phyloP scores from a whole-genome alignment of 2,113 vertebrate species.

The Pontoporia blainvillei region DNA sequence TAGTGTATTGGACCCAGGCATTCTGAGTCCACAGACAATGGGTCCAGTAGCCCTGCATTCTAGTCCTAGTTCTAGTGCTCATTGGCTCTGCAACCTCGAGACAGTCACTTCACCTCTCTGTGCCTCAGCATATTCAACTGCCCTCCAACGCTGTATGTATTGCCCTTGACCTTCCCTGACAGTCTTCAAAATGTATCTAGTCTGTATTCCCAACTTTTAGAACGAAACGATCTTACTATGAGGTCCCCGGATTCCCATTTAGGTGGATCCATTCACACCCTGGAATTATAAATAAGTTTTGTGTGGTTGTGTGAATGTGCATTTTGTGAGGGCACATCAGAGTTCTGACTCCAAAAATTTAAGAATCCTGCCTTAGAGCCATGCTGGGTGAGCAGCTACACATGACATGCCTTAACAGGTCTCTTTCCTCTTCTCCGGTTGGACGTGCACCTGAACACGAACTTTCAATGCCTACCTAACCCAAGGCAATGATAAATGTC shows the following conservation, averaged over 20 bases:
- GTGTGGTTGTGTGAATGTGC: fast-evolving
- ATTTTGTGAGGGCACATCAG: neutral
- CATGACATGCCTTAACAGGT: neutral
- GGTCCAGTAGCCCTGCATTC: neutral
- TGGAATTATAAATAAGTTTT: neutral
- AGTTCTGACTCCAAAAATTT: neutral
- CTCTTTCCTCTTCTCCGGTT: neutral
- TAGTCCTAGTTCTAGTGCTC: neutral
- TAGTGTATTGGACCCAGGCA: neutral
- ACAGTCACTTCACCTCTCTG: neutral
- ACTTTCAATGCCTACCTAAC: neutral
- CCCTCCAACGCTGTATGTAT: neutral
- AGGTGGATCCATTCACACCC: neutral
- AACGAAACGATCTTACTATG: neutral
- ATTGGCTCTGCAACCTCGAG: neutral
- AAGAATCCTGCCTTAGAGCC: neutral
- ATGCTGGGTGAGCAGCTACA: neutral
- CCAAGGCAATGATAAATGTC: neutral
- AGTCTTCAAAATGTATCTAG: neutral
- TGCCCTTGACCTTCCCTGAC: neutral
- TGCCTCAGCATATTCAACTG: neutral
- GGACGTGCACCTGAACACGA: neutral
- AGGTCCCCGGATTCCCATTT: neutral
- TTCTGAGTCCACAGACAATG: neutral
- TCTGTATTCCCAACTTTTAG: neutral